Percentiles rank a stretch among this genome's conserved stretches.
These are phyloP conservation scores for Hermaeophaga mercurialis DNA, from an alignment of 2,888 invertebrate genomes.

Conservation along the genomic window DNA sequence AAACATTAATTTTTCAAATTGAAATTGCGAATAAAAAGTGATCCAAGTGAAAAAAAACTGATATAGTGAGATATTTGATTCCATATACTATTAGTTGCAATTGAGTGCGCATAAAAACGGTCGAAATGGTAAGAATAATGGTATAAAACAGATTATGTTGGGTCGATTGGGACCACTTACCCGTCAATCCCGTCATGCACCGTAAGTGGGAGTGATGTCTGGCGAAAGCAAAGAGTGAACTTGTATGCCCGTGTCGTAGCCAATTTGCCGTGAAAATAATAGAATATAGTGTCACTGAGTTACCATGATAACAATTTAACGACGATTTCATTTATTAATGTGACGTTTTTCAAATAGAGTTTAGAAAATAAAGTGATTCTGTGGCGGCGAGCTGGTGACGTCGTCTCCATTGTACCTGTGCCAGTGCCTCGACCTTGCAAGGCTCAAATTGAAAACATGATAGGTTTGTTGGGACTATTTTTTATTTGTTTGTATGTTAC, in stretches of 20 bases:
- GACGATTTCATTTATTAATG: slow-evolving; percentile 46
- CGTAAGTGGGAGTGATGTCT: slow-evolving; percentile 58
- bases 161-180: slow-evolving; percentile 50
- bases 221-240: slow-evolving; percentile 47
- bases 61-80: neutral
- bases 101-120: slow-evolving; percentile 25
- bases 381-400: slow-evolving; percentile 56
- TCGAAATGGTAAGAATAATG: slow-evolving; percentile 13
- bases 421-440: slow-evolving; percentile 50
- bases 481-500: slow-evolving; percentile 15
- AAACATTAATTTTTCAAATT: neutral
- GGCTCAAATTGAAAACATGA: slow-evolving; percentile 50
- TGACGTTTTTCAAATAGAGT: slow-evolving; percentile 32
- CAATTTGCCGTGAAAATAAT: slow-evolving; percentile 35
- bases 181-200: slow-evolving; percentile 56
- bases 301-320: slow-evolving; percentile 24
- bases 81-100: neutral
- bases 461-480: slow-evolving; percentile 46
- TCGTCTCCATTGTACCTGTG: slow-evolving; percentile 58
- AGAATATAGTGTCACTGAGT: slow-evolving; percentile 24
- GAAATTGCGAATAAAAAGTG: neutral
- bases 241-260: slow-evolving; percentile 43
- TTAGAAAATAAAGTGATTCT: slow-evolving; percentile 20
- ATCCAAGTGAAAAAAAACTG: neutral
- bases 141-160: slow-evolving; percentile 29